A percentile compares a stretch with the other conserved stretches of the same genome.
These are phyloP conservation scores for Pseudorhiza aurosa DNA, from an alignment of 30 jellyfish, hydroid and myxozoan genomes.

Conservation along the genomic window DNA sequence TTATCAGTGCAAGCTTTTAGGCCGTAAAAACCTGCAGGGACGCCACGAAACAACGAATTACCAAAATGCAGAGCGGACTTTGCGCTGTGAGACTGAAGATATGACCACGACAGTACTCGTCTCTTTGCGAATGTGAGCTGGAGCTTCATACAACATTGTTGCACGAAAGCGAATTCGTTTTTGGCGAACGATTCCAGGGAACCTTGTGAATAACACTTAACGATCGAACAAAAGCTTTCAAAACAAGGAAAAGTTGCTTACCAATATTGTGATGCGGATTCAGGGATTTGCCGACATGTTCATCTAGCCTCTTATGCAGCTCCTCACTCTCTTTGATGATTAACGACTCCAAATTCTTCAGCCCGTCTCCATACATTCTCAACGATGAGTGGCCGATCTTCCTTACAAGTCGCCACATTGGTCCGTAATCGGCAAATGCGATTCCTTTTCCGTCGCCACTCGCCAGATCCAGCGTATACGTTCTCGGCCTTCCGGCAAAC, in stretches of 20 bases:
- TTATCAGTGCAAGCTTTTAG: too few relatives aligned
- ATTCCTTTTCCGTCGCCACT: slow-evolving; percentile 84
- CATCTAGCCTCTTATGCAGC: slow-evolving; percentile 76
- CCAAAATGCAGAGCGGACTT: too few relatives aligned
- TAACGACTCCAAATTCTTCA: slow-evolving; percentile 63
- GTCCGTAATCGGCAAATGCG: slow-evolving; percentile 90
- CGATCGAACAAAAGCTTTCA: too few relatives aligned
- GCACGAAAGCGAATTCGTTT: too few relatives aligned
- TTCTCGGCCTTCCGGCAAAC: slow-evolving; percentile 84
- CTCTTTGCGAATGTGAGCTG: too few relatives aligned
- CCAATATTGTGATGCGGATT: slow-evolving; percentile 83
- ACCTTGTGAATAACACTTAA: too few relatives aligned
- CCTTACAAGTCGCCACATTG: slow-evolving; percentile 84
- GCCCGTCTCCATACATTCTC: slow-evolving; percentile 86
- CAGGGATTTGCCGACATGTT: slow-evolving; percentile 45
- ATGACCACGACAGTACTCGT: too few relatives aligned
- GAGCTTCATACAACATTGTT: too few relatives aligned
- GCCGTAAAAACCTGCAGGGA: too few relatives aligned
- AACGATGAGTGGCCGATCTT: slow-evolving; percentile 86
- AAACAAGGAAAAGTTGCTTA: slow-evolving; percentile 17
- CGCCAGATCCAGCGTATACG: slow-evolving; percentile 79
- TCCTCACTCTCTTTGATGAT: slow-evolving; percentile 77
- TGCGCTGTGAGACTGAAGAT: too few relatives aligned
- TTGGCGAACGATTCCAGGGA: too few relatives aligned
- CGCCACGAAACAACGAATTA: too few relatives aligned